Evolutionary conservation across 1,140 invertebrate genomes (phyloP), one percentile per base, ranked within the genome.

Genomic region (Macrosteles quadrilineatus): DNA sequence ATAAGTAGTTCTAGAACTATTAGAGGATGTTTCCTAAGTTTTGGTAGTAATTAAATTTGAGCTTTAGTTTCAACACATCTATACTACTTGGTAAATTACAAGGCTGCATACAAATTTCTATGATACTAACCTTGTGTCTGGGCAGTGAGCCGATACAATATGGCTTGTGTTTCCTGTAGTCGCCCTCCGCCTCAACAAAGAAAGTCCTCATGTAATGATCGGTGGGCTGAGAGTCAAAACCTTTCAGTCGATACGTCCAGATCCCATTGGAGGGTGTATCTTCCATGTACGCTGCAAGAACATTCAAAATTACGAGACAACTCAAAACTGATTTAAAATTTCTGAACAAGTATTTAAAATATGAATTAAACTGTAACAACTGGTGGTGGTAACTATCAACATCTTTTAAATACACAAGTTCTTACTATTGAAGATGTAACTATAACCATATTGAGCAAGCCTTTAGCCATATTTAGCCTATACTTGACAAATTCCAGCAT

Each of bases 181-280:
- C 76, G 9, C 76, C 76, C 19, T 81, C 80, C 0, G 79, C 75
- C 0, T 80, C 76, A 0, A 85, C 82, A 75, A 92, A 94, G 79
- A 88, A 97, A 0, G 91, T 87, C 31, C 94, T 81, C 83, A 96
- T 89, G 77, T 96, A 98, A 81, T 98, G 95, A 82, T 97, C 91
- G 0, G 95, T 94, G 0, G 96, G 96, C 73, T 91, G 87, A 0
- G 81, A 75, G 17, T 76, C 83, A 79, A 98, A 98, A 0, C 96
- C 96, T 71, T 93, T 91, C 76, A 98, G 86, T 12, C 96, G 86
- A 80, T 95, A 95, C 27, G 93, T 95, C 76, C 97, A 98, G 0
- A 93, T 96, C 0, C 95, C 95, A 11, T 93, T 87, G 75, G 85
- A 81, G 0, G 92, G 89, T 72, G 89, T 85, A 78, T 98, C 96